A percentile compares a stretch with the other conserved stretches of the same genome.
Evolutionary conservation across 2,113 vertebrate species (phyloP).

Genomic region (Sminthopsis crassicaudata): DNA sequence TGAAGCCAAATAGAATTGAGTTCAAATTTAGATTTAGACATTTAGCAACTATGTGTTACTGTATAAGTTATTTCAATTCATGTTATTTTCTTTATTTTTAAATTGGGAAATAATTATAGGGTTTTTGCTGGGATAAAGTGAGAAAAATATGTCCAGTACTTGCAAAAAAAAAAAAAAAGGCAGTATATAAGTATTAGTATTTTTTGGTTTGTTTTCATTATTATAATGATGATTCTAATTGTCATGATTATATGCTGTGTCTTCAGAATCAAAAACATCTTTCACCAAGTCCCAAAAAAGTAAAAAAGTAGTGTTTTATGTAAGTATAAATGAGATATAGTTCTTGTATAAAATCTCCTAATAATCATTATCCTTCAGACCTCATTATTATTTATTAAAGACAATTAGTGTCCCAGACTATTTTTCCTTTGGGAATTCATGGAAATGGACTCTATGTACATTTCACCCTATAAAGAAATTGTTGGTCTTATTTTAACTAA

Average conservation of each 20-base stretch:
- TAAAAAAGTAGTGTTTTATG: not conserved
- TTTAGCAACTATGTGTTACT: not conserved
- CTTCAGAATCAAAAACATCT: not conserved
- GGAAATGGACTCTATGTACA: not conserved
- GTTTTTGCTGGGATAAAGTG: not conserved
- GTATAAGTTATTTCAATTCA: not conserved
- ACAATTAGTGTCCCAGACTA: not conserved
- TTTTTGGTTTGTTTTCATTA: not conserved
- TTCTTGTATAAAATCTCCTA: not conserved
- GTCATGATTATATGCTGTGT: not conserved
- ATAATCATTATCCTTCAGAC: not conserved
- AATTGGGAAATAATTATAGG: not conserved
- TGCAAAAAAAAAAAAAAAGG: not conserved
- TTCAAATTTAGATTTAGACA: too few relatives aligned
- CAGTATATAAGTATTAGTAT: not conserved
- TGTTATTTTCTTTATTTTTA: not conserved
- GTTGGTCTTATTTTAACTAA: not conserved
- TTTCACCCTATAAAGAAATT: not conserved
- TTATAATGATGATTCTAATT: not conserved
- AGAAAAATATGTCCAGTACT: not conserved
- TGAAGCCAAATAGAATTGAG: not conserved
- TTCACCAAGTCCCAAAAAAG: constrained; percentile 3
- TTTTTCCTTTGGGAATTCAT: not conserved
- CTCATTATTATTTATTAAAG: not conserved
- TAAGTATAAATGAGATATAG: not conserved